These are phyloP conservation scores for Pedionomus torquatus DNA, from an alignment of 2,113 vertebrate genomes.

Conservation along the genomic window DNA sequence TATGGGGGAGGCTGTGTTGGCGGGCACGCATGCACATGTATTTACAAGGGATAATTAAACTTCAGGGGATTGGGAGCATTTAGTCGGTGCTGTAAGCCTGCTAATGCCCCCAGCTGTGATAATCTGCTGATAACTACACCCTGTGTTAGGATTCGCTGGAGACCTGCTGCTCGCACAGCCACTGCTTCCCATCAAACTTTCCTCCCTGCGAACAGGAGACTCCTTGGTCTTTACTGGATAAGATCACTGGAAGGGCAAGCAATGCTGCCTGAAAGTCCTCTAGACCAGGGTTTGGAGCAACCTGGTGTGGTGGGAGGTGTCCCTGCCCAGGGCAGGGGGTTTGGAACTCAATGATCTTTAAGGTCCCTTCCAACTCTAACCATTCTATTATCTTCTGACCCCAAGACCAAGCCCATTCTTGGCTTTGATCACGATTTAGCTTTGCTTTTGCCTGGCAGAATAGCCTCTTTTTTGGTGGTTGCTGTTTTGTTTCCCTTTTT, in stretches of 20 bases:
- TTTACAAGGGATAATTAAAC: slow-evolving; percentile 69
- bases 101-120: slow-evolving; percentile 66
- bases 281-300: too few species aligned
- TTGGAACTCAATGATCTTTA: too few species aligned
- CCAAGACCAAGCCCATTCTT: background rate
- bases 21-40: background rate
- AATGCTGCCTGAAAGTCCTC: background rate
- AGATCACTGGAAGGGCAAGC: background rate
- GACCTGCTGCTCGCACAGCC: background rate
- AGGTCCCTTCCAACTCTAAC: too few species aligned
- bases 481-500: too few species aligned
- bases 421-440: background rate
- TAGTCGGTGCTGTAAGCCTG: slow-evolving; percentile 48
- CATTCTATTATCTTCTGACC: background rate
- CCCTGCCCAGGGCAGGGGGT: too few species aligned
- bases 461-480: background rate
- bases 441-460: background rate
- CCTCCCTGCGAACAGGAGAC: background rate
- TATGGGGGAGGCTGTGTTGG: background rate
- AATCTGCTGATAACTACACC: slow-evolving; percentile 66
- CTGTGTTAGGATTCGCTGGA: slow-evolving; percentile 2
- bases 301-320: too few species aligned
- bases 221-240: background rate
- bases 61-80: slow-evolving; percentile 59
- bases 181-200: background rate